Conservation (phyloP, 2,888 invertebrate genomes). For the Melolontha melolontha region DNA sequence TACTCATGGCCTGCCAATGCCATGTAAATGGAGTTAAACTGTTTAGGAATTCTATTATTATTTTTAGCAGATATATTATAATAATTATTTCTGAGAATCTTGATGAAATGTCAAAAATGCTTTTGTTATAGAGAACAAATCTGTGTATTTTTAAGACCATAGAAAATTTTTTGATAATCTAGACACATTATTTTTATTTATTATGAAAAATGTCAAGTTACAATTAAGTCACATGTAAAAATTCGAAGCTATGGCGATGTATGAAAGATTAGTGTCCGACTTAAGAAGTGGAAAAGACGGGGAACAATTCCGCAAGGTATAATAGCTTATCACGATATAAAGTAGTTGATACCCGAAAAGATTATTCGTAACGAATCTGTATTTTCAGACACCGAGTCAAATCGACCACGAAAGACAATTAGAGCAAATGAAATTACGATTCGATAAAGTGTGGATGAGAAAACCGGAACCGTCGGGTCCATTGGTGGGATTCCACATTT, state of each 20-base stretch:
- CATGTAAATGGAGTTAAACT: too few relatives aligned
- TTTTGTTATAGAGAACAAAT: too few relatives aligned
- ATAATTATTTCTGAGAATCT: too few relatives aligned
- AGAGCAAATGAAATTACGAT: constrained; percentile 69
- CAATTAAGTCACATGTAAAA: constrained; percentile 15
- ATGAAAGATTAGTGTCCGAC: neutral
- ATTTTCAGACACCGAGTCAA: constrained; percentile 32
- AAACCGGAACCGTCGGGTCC: constrained; percentile 53
- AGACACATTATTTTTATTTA: neutral
- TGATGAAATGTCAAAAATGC: too few relatives aligned
- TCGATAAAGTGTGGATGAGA: constrained; percentile 68
- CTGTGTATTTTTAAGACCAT: too few relatives aligned
- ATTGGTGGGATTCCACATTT: constrained; percentile 74
- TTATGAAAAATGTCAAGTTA: neutral
- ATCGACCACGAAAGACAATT: constrained; percentile 63
- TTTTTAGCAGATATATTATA: too few relatives aligned
- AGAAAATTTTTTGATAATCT: neutral
- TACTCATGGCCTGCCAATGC: too few relatives aligned
- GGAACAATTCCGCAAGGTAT: neutral
- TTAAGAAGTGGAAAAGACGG: constrained; percentile 10
- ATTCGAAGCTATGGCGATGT: neutral
- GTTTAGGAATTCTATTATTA: too few relatives aligned
- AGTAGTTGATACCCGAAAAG: too few relatives aligned
- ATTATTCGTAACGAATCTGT: neutral
- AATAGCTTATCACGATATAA: too few relatives aligned